These are phyloP conservation scores for Venusia cambrica DNA, from an alignment of 2,888 invertebrate species.

Conservation along the genomic window DNA sequence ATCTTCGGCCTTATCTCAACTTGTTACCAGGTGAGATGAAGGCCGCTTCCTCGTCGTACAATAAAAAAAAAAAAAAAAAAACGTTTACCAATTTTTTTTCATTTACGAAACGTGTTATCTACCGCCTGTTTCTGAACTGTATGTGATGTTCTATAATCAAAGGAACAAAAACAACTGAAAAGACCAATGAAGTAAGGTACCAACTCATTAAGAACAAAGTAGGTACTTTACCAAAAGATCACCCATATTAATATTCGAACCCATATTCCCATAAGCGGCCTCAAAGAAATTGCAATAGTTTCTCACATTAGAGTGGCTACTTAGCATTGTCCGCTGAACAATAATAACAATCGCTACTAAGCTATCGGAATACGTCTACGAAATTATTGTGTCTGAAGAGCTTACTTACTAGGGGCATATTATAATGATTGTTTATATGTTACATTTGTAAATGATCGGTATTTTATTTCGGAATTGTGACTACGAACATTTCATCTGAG, in stretches of 20 bases:
- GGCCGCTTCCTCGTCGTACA: too few species aligned
- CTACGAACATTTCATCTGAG: too few species aligned
- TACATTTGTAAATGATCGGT: constrained; percentile 57
- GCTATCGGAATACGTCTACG: constrained; percentile 53
- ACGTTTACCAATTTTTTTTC: too few species aligned
- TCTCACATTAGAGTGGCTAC: constrained; percentile 65
- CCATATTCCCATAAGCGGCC: constrained; percentile 68
- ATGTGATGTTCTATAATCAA: too few species aligned
- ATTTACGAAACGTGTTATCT: too few species aligned
- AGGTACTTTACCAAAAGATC: constrained; percentile 17
- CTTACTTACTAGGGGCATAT: constrained; percentile 31
- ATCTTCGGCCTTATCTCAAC: too few species aligned
- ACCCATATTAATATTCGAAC: constrained; percentile 32
- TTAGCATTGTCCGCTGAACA: constrained; percentile 63
- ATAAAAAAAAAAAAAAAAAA: too few species aligned
- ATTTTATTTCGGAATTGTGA: constrained; percentile 23
- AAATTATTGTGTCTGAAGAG: constrained; percentile 41
- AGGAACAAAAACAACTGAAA: too few species aligned
- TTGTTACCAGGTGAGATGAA: too few species aligned
- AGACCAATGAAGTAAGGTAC: too few species aligned
- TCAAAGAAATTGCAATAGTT: constrained; percentile 54
- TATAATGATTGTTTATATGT: constrained; percentile 48
- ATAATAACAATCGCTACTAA: constrained; percentile 55
- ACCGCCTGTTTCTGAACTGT: too few species aligned
- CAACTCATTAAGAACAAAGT: constrained; percentile 3